Evolutionary conservation across 2,888 invertebrate species (phyloP), one percentile per base, ranked within the genome.

Genomic region (Camptogramma bilineatum): DNA sequence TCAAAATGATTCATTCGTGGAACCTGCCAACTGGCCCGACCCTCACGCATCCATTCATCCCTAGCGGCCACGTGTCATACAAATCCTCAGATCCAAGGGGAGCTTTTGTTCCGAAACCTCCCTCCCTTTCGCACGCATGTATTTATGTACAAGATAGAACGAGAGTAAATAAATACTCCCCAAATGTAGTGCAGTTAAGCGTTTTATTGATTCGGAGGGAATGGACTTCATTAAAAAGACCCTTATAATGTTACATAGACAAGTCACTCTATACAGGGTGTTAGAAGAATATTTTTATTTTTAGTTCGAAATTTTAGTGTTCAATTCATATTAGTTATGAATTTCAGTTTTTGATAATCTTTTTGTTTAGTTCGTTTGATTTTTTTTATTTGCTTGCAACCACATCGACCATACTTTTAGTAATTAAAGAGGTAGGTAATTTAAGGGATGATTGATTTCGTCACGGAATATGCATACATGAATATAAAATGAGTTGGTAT

Each of bases 51-150:
- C 76, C 76, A 77, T 79, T 79, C 81, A 85, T 83, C 34, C 84
- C 79, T 4, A 47, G 51, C 76, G 74, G 85, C 82, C 90, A 88
- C 90, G 90, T 85, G 90, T 85, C 90, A 81, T 78, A 80, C 82
- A 84, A 84, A 86, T 81, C 80, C 81, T 68, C 34, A 79, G 76
- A 82, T 78, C 75, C 79, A 78, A 81, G 83, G 87, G 86, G 87
- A 75, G 83, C 83, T 85, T 87, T 81, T 85, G 71, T 75, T 79
- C 80, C 73, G 74, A 83, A 83, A 83, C 80, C 83, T 76, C 71
- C 68, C 54, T 82, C 83, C 70, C 77, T 69, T 70, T 84, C 78
- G 64, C 74, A 73, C 79, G 66, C 62, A 69, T 71, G n/a, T 39
- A 19, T 13, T 39, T 61, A 68, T 34, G 63, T 73, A 58, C 53